Evolutionary conservation across 2,797 vertebrate species (phyloP), one percentile per base, ranked within the genome.

Genomic region (Pseudomugil gertrudae): DNA sequence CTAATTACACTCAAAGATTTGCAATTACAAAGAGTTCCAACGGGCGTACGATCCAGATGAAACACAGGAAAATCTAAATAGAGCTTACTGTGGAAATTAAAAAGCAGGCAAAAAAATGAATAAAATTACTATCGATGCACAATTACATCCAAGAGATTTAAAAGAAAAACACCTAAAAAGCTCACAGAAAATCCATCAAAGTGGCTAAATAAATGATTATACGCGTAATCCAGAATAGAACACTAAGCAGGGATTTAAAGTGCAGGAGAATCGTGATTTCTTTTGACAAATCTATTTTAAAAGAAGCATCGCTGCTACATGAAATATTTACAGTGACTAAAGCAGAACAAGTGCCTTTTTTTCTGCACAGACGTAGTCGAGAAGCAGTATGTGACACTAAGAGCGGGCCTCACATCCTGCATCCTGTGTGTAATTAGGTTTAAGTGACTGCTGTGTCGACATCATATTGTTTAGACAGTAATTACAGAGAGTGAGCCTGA

Each of bases 361-460:
- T 38, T 26, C 29, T 50, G 57, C 52, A 21, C 45, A 32, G 52
- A 45, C 40, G 45, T 52, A 24, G 48, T 23, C 32, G 65, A 52
- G 66, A 59, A 32, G 56, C 48, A 9, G 32, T n/a, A 23, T 27
- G 52, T 32, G 63, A 65, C 63, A 55, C 19, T 33, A 23, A 53
- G 61, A 47, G 63, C 1, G 30, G 19, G 56, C 57, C 32, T 66
- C 29, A 30, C 35, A 6, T 66, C 63, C 38, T 8, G 30, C 53
- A 33, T 60, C 24, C 45, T 61, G 52, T 67, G 57, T 73, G 72
- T 63, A 63, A 69, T 63, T 40, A 68, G 72, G 65, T 59, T 69
- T 64, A 64, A 74, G 61, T 48, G 60, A 59, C 48, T 57, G 50
- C 60, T 69, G 60, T 69, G 66, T 69, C 62, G 55, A 64, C 66